These are phyloP conservation scores for Mungos mungo DNA, from an alignment of 2,113 vertebrate genomes.

Conservation along the genomic window DNA sequence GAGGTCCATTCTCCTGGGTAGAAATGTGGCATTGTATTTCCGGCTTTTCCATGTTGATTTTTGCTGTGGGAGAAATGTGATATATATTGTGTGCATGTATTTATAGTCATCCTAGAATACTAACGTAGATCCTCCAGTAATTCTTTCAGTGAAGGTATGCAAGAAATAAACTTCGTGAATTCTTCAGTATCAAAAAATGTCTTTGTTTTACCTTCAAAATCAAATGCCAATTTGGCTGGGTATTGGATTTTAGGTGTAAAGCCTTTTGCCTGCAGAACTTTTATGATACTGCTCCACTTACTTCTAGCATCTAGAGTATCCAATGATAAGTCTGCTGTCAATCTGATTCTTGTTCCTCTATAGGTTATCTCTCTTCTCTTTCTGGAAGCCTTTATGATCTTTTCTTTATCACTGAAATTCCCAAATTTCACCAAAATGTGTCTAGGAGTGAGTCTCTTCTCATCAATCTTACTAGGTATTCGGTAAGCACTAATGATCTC, in stretches of 20 bases:
- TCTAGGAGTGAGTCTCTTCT: constrained; percentile 36
- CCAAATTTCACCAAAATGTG: constrained; percentile 60
- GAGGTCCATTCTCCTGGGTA: background rate
- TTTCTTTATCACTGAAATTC: constrained; percentile 34
- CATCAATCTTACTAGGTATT: background rate
- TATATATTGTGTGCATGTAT: background rate
- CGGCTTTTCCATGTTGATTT: background rate
- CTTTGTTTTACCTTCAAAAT: constrained; percentile 49
- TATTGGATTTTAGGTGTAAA: constrained; percentile 39
- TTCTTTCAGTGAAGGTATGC: background rate
- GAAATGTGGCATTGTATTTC: background rate
- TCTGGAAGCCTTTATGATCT: background rate
- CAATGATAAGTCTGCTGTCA: constrained; percentile 41
- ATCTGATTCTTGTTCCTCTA: background rate
- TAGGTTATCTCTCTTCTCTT: constrained; percentile 50
- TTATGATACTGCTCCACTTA: background rate
- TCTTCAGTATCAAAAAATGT: constrained; percentile 53
- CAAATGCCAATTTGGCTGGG: constrained; percentile 14
- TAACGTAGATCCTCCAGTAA: background rate
- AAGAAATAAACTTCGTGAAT: constrained; percentile 45
- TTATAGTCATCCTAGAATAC: background rate
- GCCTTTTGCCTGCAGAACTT: background rate
- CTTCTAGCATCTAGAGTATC: constrained; percentile 49
- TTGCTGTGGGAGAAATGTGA: background rate
- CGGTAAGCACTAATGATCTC: background rate